phyloP scores from a whole-genome alignment of 2,113 vertebrate species.

The Laticauda colubrina region DNA sequence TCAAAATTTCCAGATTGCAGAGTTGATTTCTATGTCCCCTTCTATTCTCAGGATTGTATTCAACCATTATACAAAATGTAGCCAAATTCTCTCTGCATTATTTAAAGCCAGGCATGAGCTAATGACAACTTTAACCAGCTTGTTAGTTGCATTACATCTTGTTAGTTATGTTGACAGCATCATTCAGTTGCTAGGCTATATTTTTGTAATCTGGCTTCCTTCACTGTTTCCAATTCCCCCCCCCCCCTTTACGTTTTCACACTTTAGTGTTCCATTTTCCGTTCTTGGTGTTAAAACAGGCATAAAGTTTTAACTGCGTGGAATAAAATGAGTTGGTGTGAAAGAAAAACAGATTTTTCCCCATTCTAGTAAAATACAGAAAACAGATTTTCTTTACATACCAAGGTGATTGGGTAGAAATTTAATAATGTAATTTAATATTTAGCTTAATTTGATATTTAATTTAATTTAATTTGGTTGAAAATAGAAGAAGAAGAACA shows the following conservation, averaged over 20 bases:
- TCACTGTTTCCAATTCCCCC: background rate
- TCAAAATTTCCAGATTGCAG: background rate
- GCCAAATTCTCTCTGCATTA: background rate
- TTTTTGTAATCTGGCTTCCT: background rate
- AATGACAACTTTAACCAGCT: background rate
- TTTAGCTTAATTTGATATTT: background rate
- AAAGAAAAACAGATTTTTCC: background rate
- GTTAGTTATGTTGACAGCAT: background rate
- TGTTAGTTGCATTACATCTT: background rate
- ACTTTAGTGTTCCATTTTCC: background rate
- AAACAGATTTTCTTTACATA: background rate
- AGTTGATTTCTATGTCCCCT: background rate
- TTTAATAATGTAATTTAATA: background rate
- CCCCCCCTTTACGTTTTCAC: background rate
- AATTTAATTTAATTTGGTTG: background rate
- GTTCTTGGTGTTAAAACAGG: background rate
- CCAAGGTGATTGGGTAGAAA: background rate
- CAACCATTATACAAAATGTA: background rate
- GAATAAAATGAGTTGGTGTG: background rate
- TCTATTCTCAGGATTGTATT: background rate
- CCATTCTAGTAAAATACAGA: background rate
- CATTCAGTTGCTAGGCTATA: background rate
- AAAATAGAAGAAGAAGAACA: background rate
- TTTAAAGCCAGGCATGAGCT: background rate
- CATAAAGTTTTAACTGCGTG: background rate